Base-by-base conservation (phyloP, 2,113 vertebrate genomes). In the Pipra filicauda region DNA sequence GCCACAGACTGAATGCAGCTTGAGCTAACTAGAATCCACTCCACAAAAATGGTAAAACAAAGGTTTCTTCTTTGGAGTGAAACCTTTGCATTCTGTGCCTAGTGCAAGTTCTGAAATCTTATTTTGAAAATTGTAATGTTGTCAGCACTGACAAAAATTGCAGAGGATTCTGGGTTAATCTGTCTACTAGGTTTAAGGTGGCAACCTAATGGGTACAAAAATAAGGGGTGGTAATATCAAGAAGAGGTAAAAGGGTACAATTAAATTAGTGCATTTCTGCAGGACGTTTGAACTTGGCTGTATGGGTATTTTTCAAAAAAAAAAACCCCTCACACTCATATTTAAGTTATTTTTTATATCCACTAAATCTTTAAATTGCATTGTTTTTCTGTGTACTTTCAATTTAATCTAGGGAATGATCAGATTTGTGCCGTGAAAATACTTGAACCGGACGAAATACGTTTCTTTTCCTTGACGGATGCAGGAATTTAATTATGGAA, bases 241-340 rank as follows among this genome's bases (percentile, higher is more conserved):
- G 15, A 75, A 69, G 51, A 69, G 2, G 21, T 62, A 44, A 91
- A 88, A 66, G 4, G 3, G 1, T 72, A 4, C 9, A n/a, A 26
- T 35, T 55, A 64, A 79, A 16, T 64, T 41, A 33, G 14, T 22
- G 26, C 14, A 41, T 85, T 59, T 69, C 22, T 37, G 37, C 22
- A 41, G 21, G 12, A 57, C 9, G 20, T 77, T 81, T 88, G 39
- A 73, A 48, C 6, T 66, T 74, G 10, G 4, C 3, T 3, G 0
- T 78, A 21, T 8, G 31, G 3, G 3, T 41, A 49, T 69, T 76
- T 76, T 83, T 64, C 35, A 86, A 51, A 57, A 27, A 3, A 3
- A 58, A 65, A 62, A 11, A 8, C 37, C n/a, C 5, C 1, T 2
- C 6, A 41, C 37, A 37, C 0, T 1, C 8, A n/a, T 15, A 69